A percentile compares a stretch with the other conserved stretches of the same genome.
Conservation (phyloP, 2,888 invertebrate genomes). For the Heliconius aoede region DNA sequence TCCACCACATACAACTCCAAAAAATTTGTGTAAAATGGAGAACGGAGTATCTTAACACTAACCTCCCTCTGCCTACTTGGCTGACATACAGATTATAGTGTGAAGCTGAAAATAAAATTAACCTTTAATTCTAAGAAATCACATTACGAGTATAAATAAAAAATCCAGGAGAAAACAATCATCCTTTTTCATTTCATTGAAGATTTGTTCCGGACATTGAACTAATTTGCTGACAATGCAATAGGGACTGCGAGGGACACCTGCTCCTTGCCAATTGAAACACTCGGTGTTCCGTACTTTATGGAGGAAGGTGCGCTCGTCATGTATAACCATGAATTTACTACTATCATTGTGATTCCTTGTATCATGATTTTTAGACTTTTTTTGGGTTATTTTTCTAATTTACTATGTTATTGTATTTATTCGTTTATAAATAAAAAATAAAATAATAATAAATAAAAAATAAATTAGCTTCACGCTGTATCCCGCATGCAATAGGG, state of each 20-base stretch:
- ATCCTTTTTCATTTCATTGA: constrained; percentile 30
- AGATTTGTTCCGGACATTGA: constrained; percentile 37
- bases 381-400: not conserved
- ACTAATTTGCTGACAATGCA: constrained; percentile 39
- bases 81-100: too few relatives aligned
- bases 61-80: too few relatives aligned
- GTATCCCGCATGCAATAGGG: too few relatives aligned
- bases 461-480: too few relatives aligned
- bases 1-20: too few relatives aligned
- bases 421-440: too few relatives aligned
- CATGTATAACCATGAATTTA: constrained; percentile 15
- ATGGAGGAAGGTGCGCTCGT: constrained; percentile 20
- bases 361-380: not conserved
- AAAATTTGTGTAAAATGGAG: too few relatives aligned
- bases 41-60: too few relatives aligned
- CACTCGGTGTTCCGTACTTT: constrained; percentile 31
- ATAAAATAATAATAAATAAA: not conserved
- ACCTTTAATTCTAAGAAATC: not conserved
- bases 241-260: constrained; percentile 31
- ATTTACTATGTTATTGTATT: not conserved
- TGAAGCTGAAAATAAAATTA: too few relatives aligned
- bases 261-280: constrained; percentile 35
- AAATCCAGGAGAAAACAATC: constrained; percentile 26
- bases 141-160: constrained; percentile 1
- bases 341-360: constrained; percentile 3